A percentile compares a stretch with the other conserved stretches of the same genome.
These are phyloP conservation scores for Triops cancriformis DNA, from an alignment of 1,140 invertebrate genomes.

Conservation along the genomic window DNA sequence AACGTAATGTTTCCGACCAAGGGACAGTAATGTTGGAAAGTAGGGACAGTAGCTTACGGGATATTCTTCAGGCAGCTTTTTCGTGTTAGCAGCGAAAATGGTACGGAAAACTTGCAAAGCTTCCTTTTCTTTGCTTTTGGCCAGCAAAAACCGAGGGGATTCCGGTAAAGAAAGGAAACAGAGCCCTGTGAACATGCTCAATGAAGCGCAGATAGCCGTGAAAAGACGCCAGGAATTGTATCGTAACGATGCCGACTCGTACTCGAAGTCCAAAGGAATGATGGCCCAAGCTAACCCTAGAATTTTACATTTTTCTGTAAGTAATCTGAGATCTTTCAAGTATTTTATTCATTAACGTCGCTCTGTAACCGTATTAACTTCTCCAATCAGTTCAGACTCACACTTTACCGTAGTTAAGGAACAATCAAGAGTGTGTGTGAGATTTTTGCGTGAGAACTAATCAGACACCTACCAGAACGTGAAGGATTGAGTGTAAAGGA, in stretches of 20 bases:
- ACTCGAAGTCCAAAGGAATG: not conserved
- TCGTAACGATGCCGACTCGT: not conserved
- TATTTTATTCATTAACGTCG: too few species aligned
- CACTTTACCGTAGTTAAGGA: too few species aligned
- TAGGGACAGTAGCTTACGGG: not conserved
- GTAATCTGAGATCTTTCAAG: too few species aligned
- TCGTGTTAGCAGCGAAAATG: not conserved
- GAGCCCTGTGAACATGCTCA: not conserved
- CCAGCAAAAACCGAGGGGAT: not conserved
- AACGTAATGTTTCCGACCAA: too few species aligned
- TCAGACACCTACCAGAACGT: too few species aligned
- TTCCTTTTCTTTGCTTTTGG: not conserved
- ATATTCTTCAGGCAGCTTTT: not conserved
- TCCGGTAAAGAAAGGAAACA: not conserved
- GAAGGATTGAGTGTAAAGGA: not conserved
- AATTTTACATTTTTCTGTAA: not conserved
- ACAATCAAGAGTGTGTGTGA: too few species aligned
- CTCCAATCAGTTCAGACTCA: too few species aligned
- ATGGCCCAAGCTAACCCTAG: not conserved
- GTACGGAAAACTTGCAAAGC: not conserved
- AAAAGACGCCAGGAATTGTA: constrained; percentile 10
- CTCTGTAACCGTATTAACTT: too few species aligned
- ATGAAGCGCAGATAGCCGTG: not conserved
- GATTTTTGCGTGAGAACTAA: too few species aligned
- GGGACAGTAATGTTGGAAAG: too few species aligned